Base-by-base conservation (phyloP, 2,888 invertebrate genomes). In the Cylloceria caligata region DNA sequence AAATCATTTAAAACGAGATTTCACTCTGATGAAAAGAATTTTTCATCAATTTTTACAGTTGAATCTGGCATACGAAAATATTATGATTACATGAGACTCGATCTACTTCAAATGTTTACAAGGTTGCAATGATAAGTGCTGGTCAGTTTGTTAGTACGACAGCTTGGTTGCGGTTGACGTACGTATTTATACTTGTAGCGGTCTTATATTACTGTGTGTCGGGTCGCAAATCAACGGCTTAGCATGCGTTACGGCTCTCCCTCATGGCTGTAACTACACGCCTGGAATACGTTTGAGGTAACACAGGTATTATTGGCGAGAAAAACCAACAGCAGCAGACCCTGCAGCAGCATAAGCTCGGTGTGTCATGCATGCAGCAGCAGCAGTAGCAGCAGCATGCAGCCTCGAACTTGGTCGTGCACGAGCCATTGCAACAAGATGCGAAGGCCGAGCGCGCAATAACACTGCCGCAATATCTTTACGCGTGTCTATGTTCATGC, bases 351-450 rank as follows among this genome's bases (percentile, higher is more conserved):
- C 34, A 49, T n/a, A 55, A 27, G 9, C 19, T 13, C 19, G 27
- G 34, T 69, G 36, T 45, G 64, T 27, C 16, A 62, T 62, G 57
- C 42, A 80, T 68, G 67, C 45, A 69, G 52, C 57, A 57, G 45
- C 64, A 49, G n/a, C n/a, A n/a, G n/a, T n/a, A n/a, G 65, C 42
- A 68, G 49, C 55, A 55, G 42, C 57, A 49, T 74, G 68, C 69
- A 74, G 67, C 79, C 79, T 82, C 79, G 82, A 82, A 82, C 79
- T 82, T 82, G 74, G 60, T 82, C 69, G 65, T 71, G 65, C 52
- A 52, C 68, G 72, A 64, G 67, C 67, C 52, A 81, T 30, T 27
- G 65, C 52, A 55, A 75, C 16, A 34, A 69, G 69, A 71, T 72
- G 65, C 71, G 76, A 81, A 81, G 81, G 76, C 77, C 77, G 21